A percentile compares a stretch with the other conserved stretches of the same genome.
phyloP scores from a whole-genome alignment of 2,888 invertebrate species.

The Sussaba pulchella region DNA sequence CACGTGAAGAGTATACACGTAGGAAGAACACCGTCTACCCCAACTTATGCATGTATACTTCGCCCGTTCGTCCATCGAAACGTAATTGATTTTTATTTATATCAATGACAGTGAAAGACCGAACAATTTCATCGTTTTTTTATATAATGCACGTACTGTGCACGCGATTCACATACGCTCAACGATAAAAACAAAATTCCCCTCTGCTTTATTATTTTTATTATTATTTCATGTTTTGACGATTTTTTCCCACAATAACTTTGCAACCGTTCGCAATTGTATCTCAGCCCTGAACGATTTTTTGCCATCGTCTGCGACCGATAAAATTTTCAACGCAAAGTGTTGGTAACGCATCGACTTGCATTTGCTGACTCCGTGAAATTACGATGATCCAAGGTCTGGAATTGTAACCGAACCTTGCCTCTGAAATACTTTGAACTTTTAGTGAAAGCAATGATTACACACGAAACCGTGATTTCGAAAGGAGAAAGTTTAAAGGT shows the following conservation, averaged over 20 bases:
- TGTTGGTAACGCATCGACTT: constrained; percentile 16
- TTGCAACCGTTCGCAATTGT: constrained; percentile 13
- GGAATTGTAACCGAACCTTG: constrained; percentile 6
- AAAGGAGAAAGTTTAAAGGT: no score
- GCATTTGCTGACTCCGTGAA: constrained; percentile 28
- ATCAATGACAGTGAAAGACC: neutral
- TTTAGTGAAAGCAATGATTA: neutral
- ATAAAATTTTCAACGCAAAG: constrained; percentile 25
- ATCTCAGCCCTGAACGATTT: neutral
- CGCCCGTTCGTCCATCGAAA: neutral
- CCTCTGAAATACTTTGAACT: constrained; percentile 5
- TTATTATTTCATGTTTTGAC: constrained; percentile 6
- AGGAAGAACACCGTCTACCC: no score
- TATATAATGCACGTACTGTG: neutral
- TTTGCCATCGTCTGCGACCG: constrained; percentile 20
- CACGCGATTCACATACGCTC: neutral
- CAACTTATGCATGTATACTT: neutral
- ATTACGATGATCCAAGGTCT: constrained; percentile 40
- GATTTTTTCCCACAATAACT: constrained; percentile 8
- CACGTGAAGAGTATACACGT: constrained; percentile 16
- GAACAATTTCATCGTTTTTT: neutral
- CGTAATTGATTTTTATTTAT: constrained; percentile 4
- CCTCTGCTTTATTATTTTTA: neutral
- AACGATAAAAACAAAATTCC: neutral
- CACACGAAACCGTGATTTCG: no score